Evolutionary conservation across 2,888 invertebrate species (phyloP), one percentile per base, ranked within the genome.

Genomic region (Agrotis segetum): DNA sequence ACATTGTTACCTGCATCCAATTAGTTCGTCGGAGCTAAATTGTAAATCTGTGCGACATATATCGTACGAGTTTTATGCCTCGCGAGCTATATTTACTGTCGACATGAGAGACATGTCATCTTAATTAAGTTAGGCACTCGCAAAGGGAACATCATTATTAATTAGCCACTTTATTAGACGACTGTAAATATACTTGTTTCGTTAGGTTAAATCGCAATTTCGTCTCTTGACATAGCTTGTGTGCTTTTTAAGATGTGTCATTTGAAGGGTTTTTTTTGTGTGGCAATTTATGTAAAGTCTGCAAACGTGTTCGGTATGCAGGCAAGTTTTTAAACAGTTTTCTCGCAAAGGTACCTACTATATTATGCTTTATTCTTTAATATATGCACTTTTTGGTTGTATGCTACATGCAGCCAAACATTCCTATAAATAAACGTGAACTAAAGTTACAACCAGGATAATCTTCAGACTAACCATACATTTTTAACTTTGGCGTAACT

Each of bases 1-100:
- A 92, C 91, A 90, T 86, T 89, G 91, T 91, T 91, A 91, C 90
- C 89, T 88, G 90, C 86, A 89, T 91, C 91, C 92, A 93, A 93
- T 92, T 93, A 93, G 90, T 83, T 85, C 85, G 87, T 67, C 82
- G 85, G 78, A 85, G 88, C 89, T 90, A 89, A 89, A 91, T 90
- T 91, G 90, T 90, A 88, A 91, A 91, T 91, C 89, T 87, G 81
- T 85, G 85, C 82, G 85, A 83, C 74, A 74, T 78, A 79, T 73
- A 72, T 53, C 55, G 16, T 53, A 58, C 29, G 58, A 70, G 58
- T 83, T 80, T 79, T 83, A 82, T 79, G 58, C 58, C 19, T 55
- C 63, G 34, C 49, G 29, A 58, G 29, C 49, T 49, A 67, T 82
- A 74, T 80, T 80, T 56, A 62, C 67, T 53, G 69, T 53, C 61